Evolutionary conservation across 1,140 invertebrate species (phyloP).

Genomic region (Ooceraea biroi): DNA sequence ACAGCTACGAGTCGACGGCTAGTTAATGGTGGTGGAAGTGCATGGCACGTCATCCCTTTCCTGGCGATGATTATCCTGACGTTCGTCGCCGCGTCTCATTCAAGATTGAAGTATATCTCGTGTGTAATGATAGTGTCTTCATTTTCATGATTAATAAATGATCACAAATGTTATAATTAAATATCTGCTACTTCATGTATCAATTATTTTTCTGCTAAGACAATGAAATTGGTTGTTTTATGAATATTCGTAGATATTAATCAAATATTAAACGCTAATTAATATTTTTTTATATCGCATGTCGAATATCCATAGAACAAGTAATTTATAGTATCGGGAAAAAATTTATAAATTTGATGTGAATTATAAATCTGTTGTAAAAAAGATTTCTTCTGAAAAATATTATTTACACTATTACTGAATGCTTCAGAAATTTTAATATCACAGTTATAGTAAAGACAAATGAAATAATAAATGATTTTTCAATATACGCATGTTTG

Average conservation of each 20-base stretch:
- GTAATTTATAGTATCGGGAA: too few relatives aligned
- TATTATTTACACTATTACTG: neutral
- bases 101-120: neutral
- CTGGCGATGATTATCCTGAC: slow-evolving; percentile 73
- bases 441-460: neutral
- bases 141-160: neutral
- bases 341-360: too few relatives aligned
- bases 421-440: neutral
- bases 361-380: too few relatives aligned
- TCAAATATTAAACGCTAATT: neutral
- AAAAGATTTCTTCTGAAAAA: too few relatives aligned
- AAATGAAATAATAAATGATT: slow-evolving; percentile 16
- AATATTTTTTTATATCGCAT: too few relatives aligned
- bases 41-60: slow-evolving; percentile 77
- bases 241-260: neutral
- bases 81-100: slow-evolving; percentile 35
- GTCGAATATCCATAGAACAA: too few relatives aligned
- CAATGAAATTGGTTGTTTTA: neutral
- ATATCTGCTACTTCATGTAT: neutral
- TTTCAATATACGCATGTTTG: slow-evolving; percentile 1
- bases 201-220: neutral
- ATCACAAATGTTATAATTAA: neutral
- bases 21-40: slow-evolving; percentile 79
- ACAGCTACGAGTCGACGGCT: slow-evolving; percentile 79
- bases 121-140: neutral